Conservation (phyloP, 2,888 invertebrate genomes). For the Lamproptera curius region DNA sequence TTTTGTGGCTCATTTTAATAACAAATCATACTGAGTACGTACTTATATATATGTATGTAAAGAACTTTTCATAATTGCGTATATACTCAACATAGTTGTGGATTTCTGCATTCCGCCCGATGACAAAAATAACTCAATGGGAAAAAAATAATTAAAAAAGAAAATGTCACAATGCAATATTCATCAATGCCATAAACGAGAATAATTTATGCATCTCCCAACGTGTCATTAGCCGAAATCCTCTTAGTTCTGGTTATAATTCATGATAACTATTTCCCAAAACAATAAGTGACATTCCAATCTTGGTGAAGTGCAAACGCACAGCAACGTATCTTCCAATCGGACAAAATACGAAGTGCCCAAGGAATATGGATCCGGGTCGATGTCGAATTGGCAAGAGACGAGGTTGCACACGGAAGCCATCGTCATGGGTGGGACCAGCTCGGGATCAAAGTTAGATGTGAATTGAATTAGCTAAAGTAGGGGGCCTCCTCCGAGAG, state of each 20-base stretch:
- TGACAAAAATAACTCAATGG: conserved; percentile 77
- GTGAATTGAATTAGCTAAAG: conserved; percentile 67
- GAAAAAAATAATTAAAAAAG: too few species aligned
- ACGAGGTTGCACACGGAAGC: conserved; percentile 60
- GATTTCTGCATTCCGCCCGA: conserved; percentile 79
- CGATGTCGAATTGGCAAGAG: conserved; percentile 32
- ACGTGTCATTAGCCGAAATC: conserved; percentile 10
- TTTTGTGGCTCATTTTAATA: conserved; percentile 51
- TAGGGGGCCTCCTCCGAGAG: conserved; percentile 56
- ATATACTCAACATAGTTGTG: conserved; percentile 78
- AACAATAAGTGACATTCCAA: conserved; percentile 75
- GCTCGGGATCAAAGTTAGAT: conserved; percentile 76
- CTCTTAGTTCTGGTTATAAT: conserved; percentile 33
- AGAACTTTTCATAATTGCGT: conserved; percentile 50
- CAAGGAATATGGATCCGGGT: neutral
- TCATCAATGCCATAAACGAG: conserved; percentile 48
- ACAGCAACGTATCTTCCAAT: conserved; percentile 39
- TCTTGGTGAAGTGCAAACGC: conserved; percentile 70
- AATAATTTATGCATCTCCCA: neutral
- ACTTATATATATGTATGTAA: conserved; percentile 77
- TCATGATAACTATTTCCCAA: conserved; percentile 61
- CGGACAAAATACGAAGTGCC: neutral
- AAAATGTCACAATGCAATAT: conserved; percentile 48
- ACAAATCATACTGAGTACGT: conserved; percentile 62
- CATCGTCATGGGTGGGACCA: conserved; percentile 79